Evolutionary conservation across 2,888 invertebrate genomes (phyloP), one percentile per base, ranked within the genome.

Genomic region (Ypsolopha sequella): DNA sequence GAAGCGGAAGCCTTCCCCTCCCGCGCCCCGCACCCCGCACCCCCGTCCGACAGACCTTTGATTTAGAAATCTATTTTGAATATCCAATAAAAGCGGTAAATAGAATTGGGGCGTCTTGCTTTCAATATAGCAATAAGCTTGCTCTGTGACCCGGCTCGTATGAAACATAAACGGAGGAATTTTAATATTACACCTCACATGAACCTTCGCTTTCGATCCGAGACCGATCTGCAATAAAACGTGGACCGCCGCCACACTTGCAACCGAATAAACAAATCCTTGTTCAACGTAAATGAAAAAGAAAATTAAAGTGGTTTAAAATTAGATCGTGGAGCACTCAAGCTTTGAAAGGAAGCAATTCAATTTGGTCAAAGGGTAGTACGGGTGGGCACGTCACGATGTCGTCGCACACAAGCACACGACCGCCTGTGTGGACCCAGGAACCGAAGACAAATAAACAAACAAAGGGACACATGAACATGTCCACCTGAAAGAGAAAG

Each of bases 301-400:
- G 43, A 14, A 43, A 43, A 43, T 43, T 43, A 43, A 43, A 43
- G 8, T 43, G 43, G 45, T 45, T 45, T 45, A 45, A n/a, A 4
- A 45, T 76, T 74, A 76, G 73, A 76, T 71, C 62, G 60, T 64
- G 65, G 48, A 38, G 49, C 51, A 51, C 45, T 45, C 47, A 50
- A 45, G 38, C 48, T 43, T 43, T 14, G 11, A 34, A 34, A 43
- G 41, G 48, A 52, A 69, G 68, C 74, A 75, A 76, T 76, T 75
- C 74, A 74, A 76, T 76, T 75, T 68, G 65, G 62, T 57, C 60
- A 58, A 66, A 76, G 76, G 70, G 72, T 69, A 68, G 62, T 62
- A 59, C 59, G 41, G 41, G 43, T 59, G 69, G 68, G 65, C 62
- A 65, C 65, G 61, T 60, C 62, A 60, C 61, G 59, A 60, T 56